Base-by-base conservation (phyloP, 92 coral and sea anemone genomes). In the Epizoanthus scotinus region DNA sequence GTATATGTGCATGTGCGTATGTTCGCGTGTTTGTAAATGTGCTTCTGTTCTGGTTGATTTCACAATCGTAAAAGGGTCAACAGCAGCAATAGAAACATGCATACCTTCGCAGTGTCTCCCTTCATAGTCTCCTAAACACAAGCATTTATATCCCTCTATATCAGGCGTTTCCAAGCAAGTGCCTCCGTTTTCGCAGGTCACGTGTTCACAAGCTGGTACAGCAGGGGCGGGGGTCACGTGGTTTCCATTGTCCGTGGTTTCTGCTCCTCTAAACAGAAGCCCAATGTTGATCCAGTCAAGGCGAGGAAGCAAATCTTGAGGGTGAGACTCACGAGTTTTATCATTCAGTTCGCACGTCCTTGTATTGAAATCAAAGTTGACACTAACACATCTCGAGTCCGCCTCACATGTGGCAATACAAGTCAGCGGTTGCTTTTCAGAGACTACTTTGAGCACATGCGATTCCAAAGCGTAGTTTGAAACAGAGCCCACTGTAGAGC, bases 181-280 rank as follows among this genome's bases (percentile, higher is more conserved):
- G 54, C 73, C 73, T 20, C 73, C 73, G 14, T 68, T 68, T 68
- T 68, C 19, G 29, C 73, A 68, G 54, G 21, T 42, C 73, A 40
- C 73, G 73, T 68, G 73, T 20, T 68, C 17, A 68, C 73, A 68
- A 27, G 36, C 55, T 68, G 73, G n/a, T n/a, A 38, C 6, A 15
- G 21, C 38, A 10, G 71, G 71, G 3, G 71, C 5, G 13, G 73
- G 52, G 6, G 73, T 68, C 73, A 36, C 73, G 55, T 38, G 73
- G 40, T 6, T 68, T 14, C 47, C 56, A 42, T 14, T 3, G 47
- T 18, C 52, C 28, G 47, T 5, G 19, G 27, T 7, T 2, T 17
- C 10, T n/a, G 4, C 0, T 22, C 7, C 47, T 64, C 19, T 64
- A 14, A 22, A 10, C 6, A 68, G 18, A n/a, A 9, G 21, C 22